Conservation (phyloP, 2,797 vertebrate genomes). For the Pipistrellus pygmaeus region DNA sequence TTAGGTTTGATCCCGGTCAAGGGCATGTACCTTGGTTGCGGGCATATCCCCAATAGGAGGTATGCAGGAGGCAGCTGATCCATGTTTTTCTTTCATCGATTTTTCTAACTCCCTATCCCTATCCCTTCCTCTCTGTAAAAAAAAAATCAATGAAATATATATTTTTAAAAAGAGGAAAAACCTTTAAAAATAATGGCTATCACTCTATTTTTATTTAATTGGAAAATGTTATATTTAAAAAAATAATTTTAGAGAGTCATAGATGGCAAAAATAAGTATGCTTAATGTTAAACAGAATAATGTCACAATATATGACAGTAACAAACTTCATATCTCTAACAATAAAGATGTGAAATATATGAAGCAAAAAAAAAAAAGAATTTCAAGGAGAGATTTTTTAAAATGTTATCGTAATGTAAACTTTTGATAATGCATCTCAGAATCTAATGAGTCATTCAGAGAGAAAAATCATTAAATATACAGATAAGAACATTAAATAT, state of each 20-base stretch:
- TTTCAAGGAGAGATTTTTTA: not conserved
- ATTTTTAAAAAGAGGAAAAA: too few species aligned
- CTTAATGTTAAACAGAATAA: slow-evolving; percentile 35
- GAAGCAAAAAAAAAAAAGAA: not conserved
- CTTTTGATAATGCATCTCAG: not conserved
- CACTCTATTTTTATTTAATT: slow-evolving; percentile 38
- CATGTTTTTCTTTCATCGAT: too few species aligned
- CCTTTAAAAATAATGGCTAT: not conserved
- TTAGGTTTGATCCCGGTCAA: too few species aligned
- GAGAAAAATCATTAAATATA: not conserved
- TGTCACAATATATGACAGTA: not conserved
- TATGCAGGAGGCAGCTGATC: too few species aligned
- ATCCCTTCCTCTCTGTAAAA: too few species aligned
- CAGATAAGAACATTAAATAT: not conserved
- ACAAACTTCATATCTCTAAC: not conserved
- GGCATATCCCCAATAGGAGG: too few species aligned
- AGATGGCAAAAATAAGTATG: slow-evolving; percentile 38
- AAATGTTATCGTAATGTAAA: not conserved
- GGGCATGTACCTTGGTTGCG: too few species aligned
- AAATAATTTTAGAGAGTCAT: not conserved
- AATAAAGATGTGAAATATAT: not conserved
- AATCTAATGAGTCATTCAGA: not conserved
- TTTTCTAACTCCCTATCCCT: too few species aligned
- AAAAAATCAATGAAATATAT: too few species aligned
- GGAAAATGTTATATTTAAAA: slow-evolving; percentile 22